Conservation (phyloP, 2,888 invertebrate species). For the Tetragonula carbonaria region DNA sequence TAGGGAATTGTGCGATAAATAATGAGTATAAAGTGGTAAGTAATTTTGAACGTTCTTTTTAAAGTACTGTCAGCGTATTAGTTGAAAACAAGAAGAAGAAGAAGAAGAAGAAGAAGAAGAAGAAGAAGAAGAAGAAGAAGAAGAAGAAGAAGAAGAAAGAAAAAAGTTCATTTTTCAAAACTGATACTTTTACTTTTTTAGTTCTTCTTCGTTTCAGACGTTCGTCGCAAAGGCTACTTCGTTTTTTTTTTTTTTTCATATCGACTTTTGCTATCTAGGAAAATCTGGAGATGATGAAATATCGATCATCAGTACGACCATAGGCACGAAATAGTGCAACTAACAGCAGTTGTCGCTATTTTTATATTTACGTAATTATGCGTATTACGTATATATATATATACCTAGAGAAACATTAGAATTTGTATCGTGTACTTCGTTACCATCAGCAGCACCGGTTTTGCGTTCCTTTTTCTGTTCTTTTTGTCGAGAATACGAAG, state of each 20-base stretch:
- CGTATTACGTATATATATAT: neutral
- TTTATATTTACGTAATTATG: constrained; percentile 36
- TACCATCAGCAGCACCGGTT: constrained; percentile 42
- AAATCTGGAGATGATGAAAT: constrained; percentile 47
- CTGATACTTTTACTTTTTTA: neutral
- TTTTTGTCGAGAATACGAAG: constrained; percentile 41
- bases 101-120: neutral
- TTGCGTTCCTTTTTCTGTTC: neutral
- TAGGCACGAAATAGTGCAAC: constrained; percentile 77
- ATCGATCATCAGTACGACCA: constrained; percentile 62
- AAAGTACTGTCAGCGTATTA: neutral
- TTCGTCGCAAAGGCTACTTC: constrained; percentile 25
- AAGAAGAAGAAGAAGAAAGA: neutral
- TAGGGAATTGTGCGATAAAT: neutral
- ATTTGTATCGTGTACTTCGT: constrained; percentile 67
- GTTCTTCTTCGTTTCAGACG: constrained; percentile 25
- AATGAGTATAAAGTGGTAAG: neutral
- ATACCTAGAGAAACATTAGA: constrained; percentile 59
- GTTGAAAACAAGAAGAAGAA: neutral
- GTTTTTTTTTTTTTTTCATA: neutral
- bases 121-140: neutral
- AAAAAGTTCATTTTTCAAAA: neutral
- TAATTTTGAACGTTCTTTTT: neutral
- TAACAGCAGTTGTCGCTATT: constrained; percentile 71
- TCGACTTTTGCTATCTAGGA: constrained; percentile 16